These are phyloP conservation scores for Taphrorychus bicolor DNA, from an alignment of 2,888 invertebrate genomes.

Conservation along the genomic window DNA sequence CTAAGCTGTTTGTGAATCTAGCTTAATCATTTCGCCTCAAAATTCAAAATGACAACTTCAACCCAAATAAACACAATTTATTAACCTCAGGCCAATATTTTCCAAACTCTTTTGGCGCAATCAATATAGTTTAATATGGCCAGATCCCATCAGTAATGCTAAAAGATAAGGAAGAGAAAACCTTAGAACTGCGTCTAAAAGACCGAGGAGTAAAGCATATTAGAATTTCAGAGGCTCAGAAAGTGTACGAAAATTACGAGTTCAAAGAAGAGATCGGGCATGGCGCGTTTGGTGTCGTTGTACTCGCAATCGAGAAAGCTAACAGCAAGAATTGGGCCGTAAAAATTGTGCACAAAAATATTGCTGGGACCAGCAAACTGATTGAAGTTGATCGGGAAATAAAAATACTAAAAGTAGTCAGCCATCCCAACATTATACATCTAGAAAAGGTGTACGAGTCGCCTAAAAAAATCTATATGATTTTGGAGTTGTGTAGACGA, in stretches of 20 bases:
- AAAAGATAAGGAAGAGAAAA: too few species aligned
- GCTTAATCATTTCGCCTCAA: too few species aligned
- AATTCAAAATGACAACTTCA: too few species aligned
- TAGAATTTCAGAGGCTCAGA: slow-evolving; percentile 53
- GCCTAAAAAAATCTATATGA: slow-evolving; percentile 63
- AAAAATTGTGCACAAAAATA: slow-evolving; percentile 58
- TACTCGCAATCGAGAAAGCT: slow-evolving; percentile 55
- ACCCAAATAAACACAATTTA: too few species aligned
- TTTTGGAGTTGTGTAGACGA: slow-evolving; percentile 64
- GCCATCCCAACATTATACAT: slow-evolving; percentile 64
- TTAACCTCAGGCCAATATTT: too few species aligned
- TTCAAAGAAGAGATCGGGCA: slow-evolving; percentile 58
- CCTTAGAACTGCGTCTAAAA: too few species aligned
- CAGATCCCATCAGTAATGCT: too few species aligned
- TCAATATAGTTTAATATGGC: too few species aligned
- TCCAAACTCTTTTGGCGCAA: too few species aligned
- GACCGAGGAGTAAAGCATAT: slow-evolving; percentile 54
- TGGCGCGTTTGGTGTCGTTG: slow-evolving; percentile 59
- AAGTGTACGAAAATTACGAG: slow-evolving; percentile 53
- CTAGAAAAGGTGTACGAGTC: slow-evolving; percentile 65
- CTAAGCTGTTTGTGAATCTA: too few species aligned
- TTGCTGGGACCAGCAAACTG: slow-evolving; percentile 43
- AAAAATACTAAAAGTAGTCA: slow-evolving; percentile 63
- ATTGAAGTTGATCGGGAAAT: slow-evolving; percentile 61
- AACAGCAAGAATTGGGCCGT: slow-evolving; percentile 57